Evolutionary conservation across 1,140 invertebrate species (phyloP).

Genomic region (Drosophila chauvacae): DNA sequence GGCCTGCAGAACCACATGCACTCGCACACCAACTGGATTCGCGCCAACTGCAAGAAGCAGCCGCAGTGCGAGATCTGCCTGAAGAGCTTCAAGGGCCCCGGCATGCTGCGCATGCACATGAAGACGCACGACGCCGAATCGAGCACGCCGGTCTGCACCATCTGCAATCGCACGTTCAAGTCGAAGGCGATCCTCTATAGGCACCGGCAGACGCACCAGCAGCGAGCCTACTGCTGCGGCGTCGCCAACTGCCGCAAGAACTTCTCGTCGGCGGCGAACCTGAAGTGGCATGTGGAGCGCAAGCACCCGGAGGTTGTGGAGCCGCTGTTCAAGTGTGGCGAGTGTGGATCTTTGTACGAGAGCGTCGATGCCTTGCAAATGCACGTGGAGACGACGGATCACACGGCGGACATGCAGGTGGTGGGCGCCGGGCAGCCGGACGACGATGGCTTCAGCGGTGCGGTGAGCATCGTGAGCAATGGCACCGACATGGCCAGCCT

Average conservation of each 20-base stretch:
- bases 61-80: conserved; percentile 87
- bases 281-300: conserved; percentile 74
- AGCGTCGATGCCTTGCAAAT: conserved; percentile 67
- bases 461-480: conserved; percentile 75
- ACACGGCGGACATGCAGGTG: conserved; percentile 43
- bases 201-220: conserved; percentile 86
- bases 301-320: conserved; percentile 74
- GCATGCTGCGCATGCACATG: conserved; percentile 88
- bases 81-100: conserved; percentile 86
- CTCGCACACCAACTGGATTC: conserved; percentile 87
- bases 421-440: conserved; percentile 9
- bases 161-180: conserved; percentile 86
- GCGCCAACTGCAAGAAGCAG: conserved; percentile 87
- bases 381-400: conserved; percentile 76
- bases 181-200: conserved; percentile 86
- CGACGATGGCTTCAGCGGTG: conserved; percentile 60
- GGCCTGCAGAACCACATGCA: conserved; percentile 87
- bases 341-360: conserved; percentile 67
- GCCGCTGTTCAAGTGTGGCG: conserved; percentile 73
- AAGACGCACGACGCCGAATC: conserved; percentile 86
- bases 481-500: conserved; percentile 66
- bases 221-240: conserved; percentile 77
- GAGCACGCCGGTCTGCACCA: conserved; percentile 86
- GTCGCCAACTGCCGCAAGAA: conserved; percentile 79
- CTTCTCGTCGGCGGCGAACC: conserved; percentile 72